Evolutionary conservation across 2,888 invertebrate species (phyloP).

Genomic region (Drosophila aldrichi): DNA sequence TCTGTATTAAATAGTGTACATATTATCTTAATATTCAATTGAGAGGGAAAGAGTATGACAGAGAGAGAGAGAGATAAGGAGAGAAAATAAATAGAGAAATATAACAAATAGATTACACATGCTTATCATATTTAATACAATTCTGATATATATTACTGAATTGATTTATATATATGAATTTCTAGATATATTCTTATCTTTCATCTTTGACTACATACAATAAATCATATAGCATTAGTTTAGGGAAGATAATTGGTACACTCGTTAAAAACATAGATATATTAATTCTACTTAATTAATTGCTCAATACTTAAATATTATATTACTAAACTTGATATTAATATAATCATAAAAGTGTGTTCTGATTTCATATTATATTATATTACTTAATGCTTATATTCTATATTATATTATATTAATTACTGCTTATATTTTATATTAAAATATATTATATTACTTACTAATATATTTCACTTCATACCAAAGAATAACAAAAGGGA

Average conservation of each 20-base stretch:
- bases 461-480: background rate
- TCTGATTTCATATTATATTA: too few species aligned
- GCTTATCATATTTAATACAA: background rate
- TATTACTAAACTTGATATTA: too few species aligned
- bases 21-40: background rate
- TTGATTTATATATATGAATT: background rate
- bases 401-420: too few species aligned
- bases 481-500: background rate
- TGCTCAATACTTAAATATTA: too few species aligned
- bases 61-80: background rate
- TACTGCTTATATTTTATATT: too few species aligned
- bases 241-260: background rate
- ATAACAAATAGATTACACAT: background rate
- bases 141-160: too few species aligned
- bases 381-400: too few species aligned
- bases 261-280: background rate
- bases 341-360: too few species aligned
- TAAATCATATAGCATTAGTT: background rate
- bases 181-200: background rate
- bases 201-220: background rate
- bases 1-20: too few species aligned
- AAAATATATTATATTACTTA: too few species aligned
- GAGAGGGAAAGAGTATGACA: background rate
- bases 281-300: background rate
- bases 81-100: background rate